phyloP scores from a whole-genome alignment of 2,797 vertebrate genomes.

The Coluber constrictor region DNA sequence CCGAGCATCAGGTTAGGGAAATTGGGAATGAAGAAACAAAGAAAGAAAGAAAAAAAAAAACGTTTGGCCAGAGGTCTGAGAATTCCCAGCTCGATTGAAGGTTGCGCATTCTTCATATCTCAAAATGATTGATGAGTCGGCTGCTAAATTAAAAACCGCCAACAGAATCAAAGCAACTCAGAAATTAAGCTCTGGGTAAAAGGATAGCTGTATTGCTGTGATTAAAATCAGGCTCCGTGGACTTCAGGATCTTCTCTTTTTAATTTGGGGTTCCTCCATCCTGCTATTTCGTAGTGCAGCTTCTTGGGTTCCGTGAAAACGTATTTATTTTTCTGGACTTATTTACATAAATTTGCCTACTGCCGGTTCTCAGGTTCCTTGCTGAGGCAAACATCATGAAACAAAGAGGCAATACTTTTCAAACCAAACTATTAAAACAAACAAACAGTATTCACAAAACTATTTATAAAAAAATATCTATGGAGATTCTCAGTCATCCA shows the following conservation, averaged over 20 bases:
- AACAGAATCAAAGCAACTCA: not conserved
- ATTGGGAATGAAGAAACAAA: not conserved
- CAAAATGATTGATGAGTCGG: not conserved
- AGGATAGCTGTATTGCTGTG: not conserved
- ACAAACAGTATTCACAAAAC: not conserved
- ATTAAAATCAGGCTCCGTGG: not conserved
- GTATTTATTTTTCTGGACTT: not conserved
- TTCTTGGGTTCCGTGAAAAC: not conserved
- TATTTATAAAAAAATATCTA: not conserved
- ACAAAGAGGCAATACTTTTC: not conserved
- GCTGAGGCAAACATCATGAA: not conserved
- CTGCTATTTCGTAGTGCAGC: not conserved
- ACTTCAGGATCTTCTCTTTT: not conserved
- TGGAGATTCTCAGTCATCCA: no score
- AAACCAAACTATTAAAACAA: not conserved
- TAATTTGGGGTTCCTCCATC: not conserved
- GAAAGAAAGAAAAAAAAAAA: no score
- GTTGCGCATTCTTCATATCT: not conserved
- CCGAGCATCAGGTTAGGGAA: not conserved
- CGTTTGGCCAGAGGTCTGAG: not conserved
- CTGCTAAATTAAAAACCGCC: not conserved
- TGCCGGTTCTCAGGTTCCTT: not conserved
- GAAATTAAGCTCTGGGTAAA: not conserved
- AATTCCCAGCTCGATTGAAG: not conserved
- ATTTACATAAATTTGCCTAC: not conserved